These are phyloP conservation scores for Vanessa atalanta DNA, from an alignment of 1,140 invertebrate species.

Conservation along the genomic window DNA sequence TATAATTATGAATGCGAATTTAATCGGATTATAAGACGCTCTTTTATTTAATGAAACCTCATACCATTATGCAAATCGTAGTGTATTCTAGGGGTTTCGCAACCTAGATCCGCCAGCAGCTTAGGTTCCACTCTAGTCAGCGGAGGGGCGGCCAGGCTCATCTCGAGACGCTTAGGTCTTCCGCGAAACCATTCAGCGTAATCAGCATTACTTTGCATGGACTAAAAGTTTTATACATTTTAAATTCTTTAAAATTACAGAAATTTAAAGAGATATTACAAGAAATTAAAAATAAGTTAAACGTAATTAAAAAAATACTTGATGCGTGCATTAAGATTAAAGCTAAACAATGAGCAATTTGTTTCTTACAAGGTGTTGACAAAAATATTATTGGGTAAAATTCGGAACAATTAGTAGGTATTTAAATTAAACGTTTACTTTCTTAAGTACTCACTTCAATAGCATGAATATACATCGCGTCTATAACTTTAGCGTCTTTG, in stretches of 20 bases:
- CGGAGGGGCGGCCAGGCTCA: constrained; percentile 82
- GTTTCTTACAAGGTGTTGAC: too few relatives aligned
- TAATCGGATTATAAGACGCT: neutral
- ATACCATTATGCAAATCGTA: constrained; percentile 82
- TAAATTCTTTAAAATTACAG: neutral
- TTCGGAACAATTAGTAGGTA: too few relatives aligned
- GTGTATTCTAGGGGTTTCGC: constrained; percentile 91
- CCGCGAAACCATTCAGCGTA: constrained; percentile 90
- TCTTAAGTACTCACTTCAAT: constrained; percentile 83
- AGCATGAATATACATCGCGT: constrained; percentile 92
- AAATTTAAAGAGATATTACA: too few relatives aligned
- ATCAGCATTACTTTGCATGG: constrained; percentile 88
- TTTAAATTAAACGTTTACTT: too few relatives aligned
- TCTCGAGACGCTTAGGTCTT: constrained; percentile 86
- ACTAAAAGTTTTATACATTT: constrained; percentile 66
- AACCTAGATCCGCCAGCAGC: constrained; percentile 86
- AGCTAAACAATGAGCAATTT: too few relatives aligned
- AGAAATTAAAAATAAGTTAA: too few relatives aligned
- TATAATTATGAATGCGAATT: neutral
- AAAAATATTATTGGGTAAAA: too few relatives aligned
- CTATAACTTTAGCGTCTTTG: constrained; percentile 89
- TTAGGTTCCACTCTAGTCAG: constrained; percentile 77
- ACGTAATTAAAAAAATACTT: too few relatives aligned
- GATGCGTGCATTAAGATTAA: too few relatives aligned
- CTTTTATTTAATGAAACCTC: neutral